phyloP scores from a whole-genome alignment of 1,140 invertebrate genomes.

The Zaprionus taronus region DNA sequence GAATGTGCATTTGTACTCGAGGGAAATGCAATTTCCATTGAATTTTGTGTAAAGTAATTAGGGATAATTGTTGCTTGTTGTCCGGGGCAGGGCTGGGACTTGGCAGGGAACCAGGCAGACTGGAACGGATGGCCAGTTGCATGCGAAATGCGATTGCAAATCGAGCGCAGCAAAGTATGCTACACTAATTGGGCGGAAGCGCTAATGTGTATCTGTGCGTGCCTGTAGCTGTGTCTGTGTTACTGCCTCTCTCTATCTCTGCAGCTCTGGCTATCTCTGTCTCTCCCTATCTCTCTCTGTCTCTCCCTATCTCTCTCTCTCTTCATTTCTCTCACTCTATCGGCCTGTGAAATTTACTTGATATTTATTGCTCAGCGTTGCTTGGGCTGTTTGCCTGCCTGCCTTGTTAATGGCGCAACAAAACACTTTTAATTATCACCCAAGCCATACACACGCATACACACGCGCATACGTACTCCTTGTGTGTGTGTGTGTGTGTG shows the following conservation, averaged over 20 bases:
- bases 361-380: constrained; percentile 19
- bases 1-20: not conserved
- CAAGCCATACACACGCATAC: constrained; percentile 17
- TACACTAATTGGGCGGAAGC: constrained; percentile 51
- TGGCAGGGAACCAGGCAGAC: too few relatives aligned
- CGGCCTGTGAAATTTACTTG: constrained; percentile 4
- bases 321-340: not conserved
- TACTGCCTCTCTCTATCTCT: not conserved
- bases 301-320: not conserved
- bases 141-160: constrained; percentile 34
- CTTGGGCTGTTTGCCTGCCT: constrained; percentile 22
- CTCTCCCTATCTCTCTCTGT: not conserved
- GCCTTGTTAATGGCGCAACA: constrained; percentile 57
- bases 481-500: not conserved
- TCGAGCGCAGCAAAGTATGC: constrained; percentile 64
- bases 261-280: not conserved
- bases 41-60: not conserved
- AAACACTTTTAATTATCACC: constrained; percentile 73
- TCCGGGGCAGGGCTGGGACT: too few relatives aligned
- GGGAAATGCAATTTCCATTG: not conserved
- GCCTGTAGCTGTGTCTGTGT: constrained; percentile 9
- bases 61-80: constrained; percentile 14
- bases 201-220: constrained; percentile 7
- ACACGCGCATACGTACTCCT: constrained; percentile 20
- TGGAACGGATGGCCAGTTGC: not conserved